These are phyloP conservation scores for Mungos mungo DNA, from an alignment of 2,113 vertebrate genomes.

Conservation along the genomic window DNA sequence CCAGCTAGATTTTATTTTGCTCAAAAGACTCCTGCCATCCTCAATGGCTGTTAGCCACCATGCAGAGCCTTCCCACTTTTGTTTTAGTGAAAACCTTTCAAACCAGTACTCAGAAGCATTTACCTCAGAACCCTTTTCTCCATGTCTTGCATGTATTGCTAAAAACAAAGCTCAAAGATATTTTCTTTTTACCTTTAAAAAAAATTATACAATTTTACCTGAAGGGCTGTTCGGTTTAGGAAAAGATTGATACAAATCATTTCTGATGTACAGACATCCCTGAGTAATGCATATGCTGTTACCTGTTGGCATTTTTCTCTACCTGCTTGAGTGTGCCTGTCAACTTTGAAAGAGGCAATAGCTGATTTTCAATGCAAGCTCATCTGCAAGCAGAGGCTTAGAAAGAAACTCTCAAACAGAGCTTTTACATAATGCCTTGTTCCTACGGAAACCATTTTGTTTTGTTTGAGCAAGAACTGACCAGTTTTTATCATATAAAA, in stretches of 20 bases:
- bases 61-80: conserved; percentile 31
- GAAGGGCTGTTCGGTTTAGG: neutral
- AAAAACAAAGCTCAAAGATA: conserved; percentile 47
- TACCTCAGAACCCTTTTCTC: neutral
- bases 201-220: neutral
- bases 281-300: neutral
- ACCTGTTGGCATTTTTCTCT: conserved; percentile 43
- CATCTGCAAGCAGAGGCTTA: conserved; percentile 47
- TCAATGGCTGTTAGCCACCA: conserved; percentile 3
- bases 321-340: conserved; percentile 57
- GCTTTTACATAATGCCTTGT: conserved; percentile 41
- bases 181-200: neutral
- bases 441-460: conserved; percentile 67
- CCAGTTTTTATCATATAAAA: conserved; percentile 19
- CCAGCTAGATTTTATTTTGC: conserved; percentile 51
- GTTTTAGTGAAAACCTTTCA: conserved; percentile 59
- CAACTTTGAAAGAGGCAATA: conserved; percentile 58
- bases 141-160: neutral
- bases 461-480: conserved; percentile 38
- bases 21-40: conserved; percentile 49
- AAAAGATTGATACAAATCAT: conserved; percentile 27
- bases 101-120: neutral
- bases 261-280: conserved; percentile 25
- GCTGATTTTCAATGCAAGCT: conserved; percentile 54
- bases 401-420: conserved; percentile 36